Base-by-base conservation (phyloP, 2,888 invertebrate species). In the Tetrapedia diversipes region DNA sequence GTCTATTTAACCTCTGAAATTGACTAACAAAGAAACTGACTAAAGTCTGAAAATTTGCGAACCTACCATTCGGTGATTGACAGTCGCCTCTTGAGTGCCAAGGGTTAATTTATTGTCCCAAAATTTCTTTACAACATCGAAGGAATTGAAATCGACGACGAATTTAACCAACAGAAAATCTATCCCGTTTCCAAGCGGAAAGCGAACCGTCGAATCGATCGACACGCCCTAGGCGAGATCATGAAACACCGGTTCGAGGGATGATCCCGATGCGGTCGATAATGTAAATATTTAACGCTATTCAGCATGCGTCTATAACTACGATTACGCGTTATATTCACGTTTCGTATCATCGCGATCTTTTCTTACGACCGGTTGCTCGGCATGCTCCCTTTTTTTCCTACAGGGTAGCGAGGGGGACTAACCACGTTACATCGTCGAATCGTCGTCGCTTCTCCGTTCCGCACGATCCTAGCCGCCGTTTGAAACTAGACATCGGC, bases 291-390 rank as follows among this genome's bases (percentile, higher is more conserved):
- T 80, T 82, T 67, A 65, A 65, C 56, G 39, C 64, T 68, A 66
- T 77, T 77, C 79, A 70, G 66, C 57, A 73, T 69, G 67, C 64
- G 47, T 66, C 69, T 64, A 73, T 66, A 73, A 77, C 71, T 72
- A 69, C 77, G 77, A 80, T 81, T 75, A 77, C 75, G 64, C 71
- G 72, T 80, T 69, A 72, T 72, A 68, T 70, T 65, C 74, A 76
- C 47, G 68, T 76, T 78, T 75, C 66, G 72, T 72, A 78, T 66
- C 68, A 63, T 45, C 80, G 47, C 64, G 70, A 74, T 82, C 80
- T 76, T 77, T 77, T 78, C 65, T 75, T 73, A 76, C 69, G 74
- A 81, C 76, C 82, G 79, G 76, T 78, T 76, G 53, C 71, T 73
- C 65, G 68, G 65, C 69, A 19, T 54, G 47, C 59, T 73, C 73